A percentile compares a stretch with the other conserved stretches of the same genome.
These are phyloP conservation scores for Sakesphorus luctuosus DNA, from an alignment of 2,113 vertebrate species.

Conservation along the genomic window DNA sequence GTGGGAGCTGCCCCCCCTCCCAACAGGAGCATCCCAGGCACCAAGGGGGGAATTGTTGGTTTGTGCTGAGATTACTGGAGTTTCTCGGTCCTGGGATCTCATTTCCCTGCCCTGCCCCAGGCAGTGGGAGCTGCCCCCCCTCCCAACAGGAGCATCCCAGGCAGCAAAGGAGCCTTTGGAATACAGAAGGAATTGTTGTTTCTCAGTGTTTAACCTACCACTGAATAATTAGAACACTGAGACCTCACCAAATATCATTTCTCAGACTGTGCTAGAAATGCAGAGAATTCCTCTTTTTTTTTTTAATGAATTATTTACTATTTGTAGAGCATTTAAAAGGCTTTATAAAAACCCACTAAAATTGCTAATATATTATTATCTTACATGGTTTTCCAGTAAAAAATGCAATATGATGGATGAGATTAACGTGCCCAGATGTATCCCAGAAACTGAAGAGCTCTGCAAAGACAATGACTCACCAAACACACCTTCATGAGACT, in stretches of 20 bases:
- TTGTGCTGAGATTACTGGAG: no score
- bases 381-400: background rate
- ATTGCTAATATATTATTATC: background rate
- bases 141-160: no score
- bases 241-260: background rate
- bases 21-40: no score
- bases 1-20: no score
- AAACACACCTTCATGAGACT: background rate
- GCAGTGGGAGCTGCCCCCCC: no score
- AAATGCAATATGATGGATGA: background rate
- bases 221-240: background rate
- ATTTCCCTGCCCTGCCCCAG: no score
- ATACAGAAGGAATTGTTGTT: background rate
- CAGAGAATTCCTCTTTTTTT: background rate
- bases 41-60: no score
- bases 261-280: background rate
- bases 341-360: fast-evolving
- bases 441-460: background rate
- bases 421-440: background rate
- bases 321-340: background rate
- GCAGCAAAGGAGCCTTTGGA: no score
- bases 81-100: no score
- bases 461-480: background rate
- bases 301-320: background rate
- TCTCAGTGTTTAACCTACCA: background rate